A percentile compares a stretch with the other conserved stretches of the same genome.
These are phyloP conservation scores for Pyrocoelia pectoralis DNA, from an alignment of 2,888 invertebrate species.

Conservation along the genomic window DNA sequence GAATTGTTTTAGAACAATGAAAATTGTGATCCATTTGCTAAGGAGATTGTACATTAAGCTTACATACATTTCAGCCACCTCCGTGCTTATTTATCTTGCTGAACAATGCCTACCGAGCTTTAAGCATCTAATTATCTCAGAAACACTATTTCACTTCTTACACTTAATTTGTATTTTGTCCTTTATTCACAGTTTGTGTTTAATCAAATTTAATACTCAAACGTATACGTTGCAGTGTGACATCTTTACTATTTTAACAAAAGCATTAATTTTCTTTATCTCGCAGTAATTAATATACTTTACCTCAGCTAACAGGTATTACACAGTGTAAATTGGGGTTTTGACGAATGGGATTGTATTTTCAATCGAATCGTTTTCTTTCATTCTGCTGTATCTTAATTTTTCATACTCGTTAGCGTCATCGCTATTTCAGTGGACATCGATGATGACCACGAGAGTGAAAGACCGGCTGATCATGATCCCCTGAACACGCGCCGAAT, in stretches of 20 bases:
- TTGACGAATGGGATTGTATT: too few species aligned
- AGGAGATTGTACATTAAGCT: not conserved
- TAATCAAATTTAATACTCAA: not conserved
- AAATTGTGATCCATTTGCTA: not conserved
- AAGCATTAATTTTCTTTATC: not conserved
- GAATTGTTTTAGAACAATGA: not conserved
- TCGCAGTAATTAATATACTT: not conserved
- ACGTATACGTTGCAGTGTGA: not conserved
- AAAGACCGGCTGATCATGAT: too few species aligned
- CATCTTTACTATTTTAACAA: not conserved
- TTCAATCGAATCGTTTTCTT: too few species aligned
- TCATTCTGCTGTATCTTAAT: too few species aligned
- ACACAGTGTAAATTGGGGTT: too few species aligned
- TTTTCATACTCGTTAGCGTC: too few species aligned
- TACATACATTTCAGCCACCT: not conserved
- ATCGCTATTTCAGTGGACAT: too few species aligned
- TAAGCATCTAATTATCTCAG: conserved; percentile 21
- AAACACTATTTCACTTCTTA: conserved; percentile 13
- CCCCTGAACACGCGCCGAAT: too few species aligned
- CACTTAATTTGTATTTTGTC: conserved; percentile 1
- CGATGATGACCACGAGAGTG: too few species aligned
- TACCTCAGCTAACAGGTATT: too few species aligned
- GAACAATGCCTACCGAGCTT: conserved; percentile 5
- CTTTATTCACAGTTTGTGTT: not conserved
- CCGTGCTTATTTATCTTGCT: not conserved